These are phyloP conservation scores for Andricus quercusramuli DNA, from an alignment of 2,888 invertebrate species.

Conservation along the genomic window DNA sequence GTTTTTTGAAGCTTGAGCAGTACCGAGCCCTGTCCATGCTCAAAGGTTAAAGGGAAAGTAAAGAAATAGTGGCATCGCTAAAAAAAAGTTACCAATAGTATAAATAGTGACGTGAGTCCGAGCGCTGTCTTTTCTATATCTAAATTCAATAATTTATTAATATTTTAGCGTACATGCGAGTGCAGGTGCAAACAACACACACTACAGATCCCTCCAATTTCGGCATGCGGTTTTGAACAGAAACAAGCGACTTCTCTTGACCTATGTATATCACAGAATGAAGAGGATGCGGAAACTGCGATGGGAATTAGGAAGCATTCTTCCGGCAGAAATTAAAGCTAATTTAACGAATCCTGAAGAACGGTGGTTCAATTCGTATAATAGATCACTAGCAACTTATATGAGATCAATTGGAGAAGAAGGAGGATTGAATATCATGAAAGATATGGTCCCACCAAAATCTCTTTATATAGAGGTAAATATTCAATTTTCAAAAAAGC, in stretches of 20 bases:
- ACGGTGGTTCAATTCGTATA: conserved; percentile 94
- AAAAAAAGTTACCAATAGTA: no score
- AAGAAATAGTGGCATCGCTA: no score
- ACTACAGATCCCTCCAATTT: conserved; percentile 89
- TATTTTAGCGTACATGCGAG: conserved; percentile 45
- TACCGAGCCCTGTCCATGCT: no score
- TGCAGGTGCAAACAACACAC: conserved; percentile 64
- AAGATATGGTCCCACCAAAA: conserved; percentile 94
- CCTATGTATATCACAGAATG: conserved; percentile 91
- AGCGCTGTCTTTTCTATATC: not conserved
- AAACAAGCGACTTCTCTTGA: conserved; percentile 93
- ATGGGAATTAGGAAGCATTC: conserved; percentile 96
- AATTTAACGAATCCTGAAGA: conserved; percentile 90
- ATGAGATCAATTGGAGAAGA: conserved; percentile 94
- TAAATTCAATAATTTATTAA: not conserved
- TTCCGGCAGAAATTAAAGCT: conserved; percentile 91
- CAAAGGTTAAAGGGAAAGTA: no score
- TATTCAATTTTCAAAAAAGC: not conserved
- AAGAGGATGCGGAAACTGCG: conserved; percentile 90
- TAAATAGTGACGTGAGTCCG: no score
- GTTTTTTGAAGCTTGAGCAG: no score
- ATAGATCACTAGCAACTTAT: conserved; percentile 90
- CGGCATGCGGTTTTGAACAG: conserved; percentile 92
- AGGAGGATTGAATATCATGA: conserved; percentile 91
- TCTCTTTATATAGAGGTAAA: conserved; percentile 93